Conservation (phyloP, 2,888 invertebrate genomes). For the Steinernema carpocapsae region DNA sequence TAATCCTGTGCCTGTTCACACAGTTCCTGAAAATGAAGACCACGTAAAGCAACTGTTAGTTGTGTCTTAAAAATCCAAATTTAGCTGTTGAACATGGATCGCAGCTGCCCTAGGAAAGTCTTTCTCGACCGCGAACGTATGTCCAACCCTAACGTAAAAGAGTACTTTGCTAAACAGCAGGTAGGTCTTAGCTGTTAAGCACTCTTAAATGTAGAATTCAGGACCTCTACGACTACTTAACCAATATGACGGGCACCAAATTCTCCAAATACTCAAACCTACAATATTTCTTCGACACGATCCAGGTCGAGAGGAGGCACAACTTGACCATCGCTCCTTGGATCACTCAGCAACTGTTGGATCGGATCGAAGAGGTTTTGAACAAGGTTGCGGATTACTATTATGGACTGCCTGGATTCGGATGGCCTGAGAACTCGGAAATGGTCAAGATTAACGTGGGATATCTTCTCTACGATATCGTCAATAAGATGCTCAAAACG, state of each 20-base stretch:
- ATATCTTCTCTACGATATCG: too few species aligned
- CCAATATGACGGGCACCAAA: not conserved
- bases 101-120: too few species aligned
- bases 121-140: too few species aligned
- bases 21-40: not conserved
- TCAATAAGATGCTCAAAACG: too few species aligned
- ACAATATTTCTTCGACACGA: not conserved
- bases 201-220: too few species aligned
- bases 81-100: too few species aligned
- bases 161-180: too few species aligned
- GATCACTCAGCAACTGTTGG: not conserved
- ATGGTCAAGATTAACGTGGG: not conserved
- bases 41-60: not conserved
- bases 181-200: too few species aligned
- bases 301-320: not conserved
- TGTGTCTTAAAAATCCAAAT: too few species aligned
- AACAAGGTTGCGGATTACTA: not conserved
- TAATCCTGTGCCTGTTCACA: constrained; percentile 36
- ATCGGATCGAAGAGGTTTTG: not conserved
- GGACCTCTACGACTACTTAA: not conserved
- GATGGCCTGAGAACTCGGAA: not conserved
- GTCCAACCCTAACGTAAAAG: too few species aligned
- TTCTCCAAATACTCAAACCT: not conserved
- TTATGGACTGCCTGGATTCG: not conserved
- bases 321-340: not conserved